These are phyloP conservation scores for Tupaia chinensis DNA, from an alignment of 2,113 vertebrate species.

Conservation along the genomic window DNA sequence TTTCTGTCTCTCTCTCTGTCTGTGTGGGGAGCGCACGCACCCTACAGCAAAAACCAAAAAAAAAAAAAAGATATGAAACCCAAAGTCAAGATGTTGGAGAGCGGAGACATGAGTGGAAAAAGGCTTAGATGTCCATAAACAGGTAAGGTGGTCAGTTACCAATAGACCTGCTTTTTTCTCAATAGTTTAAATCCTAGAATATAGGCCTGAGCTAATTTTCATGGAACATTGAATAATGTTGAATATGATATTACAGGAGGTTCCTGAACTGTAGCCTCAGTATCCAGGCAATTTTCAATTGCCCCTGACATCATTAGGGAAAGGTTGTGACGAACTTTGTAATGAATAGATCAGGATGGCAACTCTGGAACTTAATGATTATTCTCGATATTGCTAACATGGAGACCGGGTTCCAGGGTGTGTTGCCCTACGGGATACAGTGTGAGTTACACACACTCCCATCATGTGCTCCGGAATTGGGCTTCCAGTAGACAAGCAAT, in stretches of 20 bases:
- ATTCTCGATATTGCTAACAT: slow-evolving; percentile 33
- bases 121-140: not conserved
- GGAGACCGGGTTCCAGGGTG: not conserved
- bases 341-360: not conserved
- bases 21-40: too few relatives aligned
- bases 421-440: not conserved
- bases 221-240: not conserved
- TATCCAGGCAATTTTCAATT: not conserved
- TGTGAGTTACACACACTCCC: not conserved
- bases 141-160: not conserved
- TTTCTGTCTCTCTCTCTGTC: too few relatives aligned
- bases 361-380: not conserved
- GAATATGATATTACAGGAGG: not conserved
- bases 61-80: not conserved
- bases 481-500: not conserved
- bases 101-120: not conserved
- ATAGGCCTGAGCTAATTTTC: not conserved
- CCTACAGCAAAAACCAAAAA: too few relatives aligned
- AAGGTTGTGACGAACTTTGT: not conserved
- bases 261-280: not conserved
- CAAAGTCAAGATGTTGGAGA: not conserved
- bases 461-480: not conserved
- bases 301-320: not conserved
- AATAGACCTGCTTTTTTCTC: not conserved
- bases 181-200: not conserved